phyloP scores from a whole-genome alignment of 2,888 invertebrate species.

The Dynastes grantii region DNA sequence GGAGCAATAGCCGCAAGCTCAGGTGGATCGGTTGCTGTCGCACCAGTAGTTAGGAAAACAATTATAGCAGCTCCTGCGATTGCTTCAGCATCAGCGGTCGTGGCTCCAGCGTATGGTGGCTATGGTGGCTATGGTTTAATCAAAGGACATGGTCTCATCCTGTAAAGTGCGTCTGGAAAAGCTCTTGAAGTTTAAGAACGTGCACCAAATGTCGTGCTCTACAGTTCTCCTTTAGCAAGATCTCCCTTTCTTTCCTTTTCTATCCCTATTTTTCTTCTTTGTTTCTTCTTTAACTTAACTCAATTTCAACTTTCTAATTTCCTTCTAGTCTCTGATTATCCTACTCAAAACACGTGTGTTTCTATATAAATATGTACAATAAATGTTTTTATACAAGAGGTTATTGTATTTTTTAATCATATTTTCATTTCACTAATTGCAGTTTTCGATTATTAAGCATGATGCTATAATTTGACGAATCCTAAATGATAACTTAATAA shows the following conservation, averaged over 20 bases:
- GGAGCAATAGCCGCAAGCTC: conserved; percentile 49
- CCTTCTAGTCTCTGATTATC: conserved; percentile 14
- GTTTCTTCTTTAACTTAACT: not conserved
- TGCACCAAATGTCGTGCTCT: conserved; percentile 23
- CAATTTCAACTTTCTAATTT: not conserved
- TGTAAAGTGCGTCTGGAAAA: not conserved
- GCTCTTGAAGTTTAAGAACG: not conserved
- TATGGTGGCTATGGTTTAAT: conserved; percentile 2
- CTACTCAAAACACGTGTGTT: not conserved
- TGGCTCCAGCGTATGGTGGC: conserved; percentile 40
- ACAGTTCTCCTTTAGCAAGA: conserved; percentile 8
- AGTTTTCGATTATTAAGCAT: too few species aligned
- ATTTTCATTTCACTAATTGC: not conserved
- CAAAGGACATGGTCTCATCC: conserved; percentile 26
- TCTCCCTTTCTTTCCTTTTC: conserved; percentile 30
- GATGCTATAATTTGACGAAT: too few species aligned
- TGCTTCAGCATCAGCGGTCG: conserved; percentile 49
- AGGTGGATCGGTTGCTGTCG: conserved; percentile 44
- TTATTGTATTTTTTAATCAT: not conserved
- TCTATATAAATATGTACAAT: conserved; percentile 21
- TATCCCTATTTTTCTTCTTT: conserved; percentile 13
- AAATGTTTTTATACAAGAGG: conserved; percentile 22
- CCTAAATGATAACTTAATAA: too few species aligned
- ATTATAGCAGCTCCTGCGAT: conserved; percentile 42
- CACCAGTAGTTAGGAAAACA: conserved; percentile 42